phyloP scores from a whole-genome alignment of 2,888 invertebrate genomes.

The Lissonota sp. region DNA sequence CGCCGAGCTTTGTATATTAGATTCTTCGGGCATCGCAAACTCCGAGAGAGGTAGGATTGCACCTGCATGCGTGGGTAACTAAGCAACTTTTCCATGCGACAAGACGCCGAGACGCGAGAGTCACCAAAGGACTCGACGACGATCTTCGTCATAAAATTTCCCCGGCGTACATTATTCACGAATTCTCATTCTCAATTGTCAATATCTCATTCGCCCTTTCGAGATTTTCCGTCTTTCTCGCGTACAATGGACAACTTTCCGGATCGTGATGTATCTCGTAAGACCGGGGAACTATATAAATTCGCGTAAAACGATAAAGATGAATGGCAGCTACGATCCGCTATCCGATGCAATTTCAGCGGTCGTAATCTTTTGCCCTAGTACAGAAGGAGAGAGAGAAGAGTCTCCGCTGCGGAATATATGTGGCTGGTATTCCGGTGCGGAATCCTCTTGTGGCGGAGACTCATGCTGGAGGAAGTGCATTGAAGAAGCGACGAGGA shows the following conservation, averaged over 20 bases:
- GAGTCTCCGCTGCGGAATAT: conserved; percentile 30
- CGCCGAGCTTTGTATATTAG: neutral
- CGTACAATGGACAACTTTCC: neutral
- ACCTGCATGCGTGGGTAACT: conserved; percentile 44
- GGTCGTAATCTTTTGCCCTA: conserved; percentile 43
- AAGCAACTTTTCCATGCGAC: conserved; percentile 7
- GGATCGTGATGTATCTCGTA: conserved; percentile 37
- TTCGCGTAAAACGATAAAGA: conserved; percentile 49
- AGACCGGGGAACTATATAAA: conserved; percentile 51
- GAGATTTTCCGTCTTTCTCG: neutral
- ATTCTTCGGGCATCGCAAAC: conserved; percentile 1
- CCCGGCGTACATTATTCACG: conserved; percentile 41
- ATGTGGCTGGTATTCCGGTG: neutral
- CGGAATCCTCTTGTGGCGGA: conserved; percentile 4
- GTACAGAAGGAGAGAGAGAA: conserved; percentile 23
- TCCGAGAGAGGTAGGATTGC: conserved; percentile 22
- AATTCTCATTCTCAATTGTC: conserved; percentile 53
- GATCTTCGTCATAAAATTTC: neutral
- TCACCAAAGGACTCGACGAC: conserved; percentile 11
- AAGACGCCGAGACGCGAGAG: conserved; percentile 11
- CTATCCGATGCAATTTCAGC: conserved; percentile 43
- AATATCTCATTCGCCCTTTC: conserved; percentile 18
- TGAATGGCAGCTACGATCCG: conserved; percentile 52
- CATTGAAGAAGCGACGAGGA: neutral
- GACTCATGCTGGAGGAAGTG: neutral